A percentile compares a stretch with the other conserved stretches of the same genome.
These are phyloP conservation scores for Caenorhabditis tropicalis DNA, from an alignment of 1,140 invertebrate species.

Conservation along the genomic window DNA sequence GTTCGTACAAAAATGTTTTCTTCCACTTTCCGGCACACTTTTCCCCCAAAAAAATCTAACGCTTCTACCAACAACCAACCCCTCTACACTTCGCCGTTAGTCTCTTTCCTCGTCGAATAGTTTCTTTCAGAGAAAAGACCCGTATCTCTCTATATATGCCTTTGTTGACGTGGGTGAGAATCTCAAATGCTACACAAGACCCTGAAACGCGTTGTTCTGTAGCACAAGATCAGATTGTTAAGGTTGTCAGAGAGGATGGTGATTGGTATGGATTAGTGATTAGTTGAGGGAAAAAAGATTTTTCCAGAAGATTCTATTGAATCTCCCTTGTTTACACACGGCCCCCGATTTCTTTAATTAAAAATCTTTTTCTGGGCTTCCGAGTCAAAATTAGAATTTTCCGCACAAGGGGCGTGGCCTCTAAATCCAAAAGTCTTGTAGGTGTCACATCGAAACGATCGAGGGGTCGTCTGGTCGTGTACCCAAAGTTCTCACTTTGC, in stretches of 20 bases:
- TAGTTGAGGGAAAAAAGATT: background rate
- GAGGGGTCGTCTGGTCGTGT: background rate
- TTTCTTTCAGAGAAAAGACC: too few relatives aligned
- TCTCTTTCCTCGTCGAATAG: too few relatives aligned
- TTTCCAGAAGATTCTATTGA: background rate
- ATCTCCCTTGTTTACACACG: too few relatives aligned
- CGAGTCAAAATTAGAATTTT: too few relatives aligned
- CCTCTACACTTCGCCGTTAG: too few relatives aligned
- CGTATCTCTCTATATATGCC: background rate
- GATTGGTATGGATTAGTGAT: slow-evolving; percentile 28
- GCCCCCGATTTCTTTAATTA: too few relatives aligned
- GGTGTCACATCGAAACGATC: background rate
- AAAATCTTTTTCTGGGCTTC: too few relatives aligned
- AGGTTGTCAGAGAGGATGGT: slow-evolving; percentile 36
- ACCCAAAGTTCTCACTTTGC: slow-evolving; percentile 21
- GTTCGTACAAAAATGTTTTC: background rate
- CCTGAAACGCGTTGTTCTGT: slow-evolving; percentile 39
- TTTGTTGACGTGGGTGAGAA: slow-evolving; percentile 31
- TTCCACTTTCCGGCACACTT: background rate
- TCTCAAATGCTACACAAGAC: slow-evolving; percentile 48
- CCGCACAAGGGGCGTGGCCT: too few relatives aligned
- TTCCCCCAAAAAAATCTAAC: too few relatives aligned
- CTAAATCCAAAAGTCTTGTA: background rate
- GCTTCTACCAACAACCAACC: background rate
- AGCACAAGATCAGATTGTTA: slow-evolving; percentile 48